These are phyloP conservation scores for Girardinus metallicus DNA, from an alignment of 2,797 vertebrate species.

Conservation along the genomic window DNA sequence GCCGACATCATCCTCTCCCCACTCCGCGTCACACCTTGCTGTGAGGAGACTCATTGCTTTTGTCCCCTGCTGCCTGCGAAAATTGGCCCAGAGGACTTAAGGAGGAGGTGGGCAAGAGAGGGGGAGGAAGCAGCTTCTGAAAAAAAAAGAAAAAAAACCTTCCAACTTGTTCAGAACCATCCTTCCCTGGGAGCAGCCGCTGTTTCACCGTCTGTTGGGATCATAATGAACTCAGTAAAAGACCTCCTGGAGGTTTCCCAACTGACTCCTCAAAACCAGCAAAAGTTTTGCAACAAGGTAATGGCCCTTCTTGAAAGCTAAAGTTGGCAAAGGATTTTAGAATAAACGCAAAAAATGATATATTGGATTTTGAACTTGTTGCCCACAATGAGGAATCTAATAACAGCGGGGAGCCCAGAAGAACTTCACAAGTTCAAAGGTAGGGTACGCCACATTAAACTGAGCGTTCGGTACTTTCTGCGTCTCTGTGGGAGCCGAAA, in stretches of 20 bases:
- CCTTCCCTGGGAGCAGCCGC: slow-evolving; percentile 46
- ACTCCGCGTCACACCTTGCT: slow-evolving; percentile 67
- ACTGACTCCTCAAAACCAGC: slow-evolving; percentile 11
- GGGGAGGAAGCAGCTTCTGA: slow-evolving; percentile 27
- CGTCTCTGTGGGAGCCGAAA: not conserved
- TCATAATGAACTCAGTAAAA: slow-evolving; percentile 44
- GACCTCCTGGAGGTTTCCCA: slow-evolving; percentile 27
- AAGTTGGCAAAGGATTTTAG: not conserved
- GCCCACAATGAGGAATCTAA: not conserved
- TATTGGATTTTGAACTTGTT: not conserved
- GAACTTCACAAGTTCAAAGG: not conserved
- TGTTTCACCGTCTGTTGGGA: slow-evolving; percentile 58
- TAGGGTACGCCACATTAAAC: not conserved
- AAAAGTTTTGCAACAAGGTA: not conserved
- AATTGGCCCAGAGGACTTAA: slow-evolving; percentile 67
- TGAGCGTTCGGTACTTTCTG: not conserved
- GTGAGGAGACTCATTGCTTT: slow-evolving; percentile 64
- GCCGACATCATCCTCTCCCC: slow-evolving; percentile 62
- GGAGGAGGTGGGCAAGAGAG: slow-evolving; percentile 27
- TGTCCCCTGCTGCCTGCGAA: slow-evolving; percentile 61
- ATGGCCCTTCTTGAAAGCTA: not conserved
- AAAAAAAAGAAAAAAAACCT: slow-evolving; percentile 10
- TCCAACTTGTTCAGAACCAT: slow-evolving; percentile 46
- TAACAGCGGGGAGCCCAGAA: not conserved
- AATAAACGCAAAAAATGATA: not conserved